Evolutionary conservation across 2,113 vertebrate species (phyloP).

Genomic region (Notarius quadriscutis): DNA sequence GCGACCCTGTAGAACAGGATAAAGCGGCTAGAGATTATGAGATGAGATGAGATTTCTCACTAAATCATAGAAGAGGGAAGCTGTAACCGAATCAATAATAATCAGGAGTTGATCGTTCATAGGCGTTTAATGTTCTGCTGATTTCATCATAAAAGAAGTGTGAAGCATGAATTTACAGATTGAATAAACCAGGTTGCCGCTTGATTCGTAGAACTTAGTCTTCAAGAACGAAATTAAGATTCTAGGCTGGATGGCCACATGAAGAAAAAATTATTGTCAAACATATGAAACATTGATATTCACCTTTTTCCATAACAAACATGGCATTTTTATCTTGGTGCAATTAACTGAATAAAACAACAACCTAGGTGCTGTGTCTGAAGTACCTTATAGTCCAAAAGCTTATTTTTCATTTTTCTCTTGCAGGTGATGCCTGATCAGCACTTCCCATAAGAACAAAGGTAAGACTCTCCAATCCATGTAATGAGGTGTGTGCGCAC

Average conservation of each 20-base stretch:
- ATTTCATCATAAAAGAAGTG: not conserved
- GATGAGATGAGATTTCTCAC: not conserved
- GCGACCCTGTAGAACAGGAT: no score
- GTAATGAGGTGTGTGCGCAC: not conserved
- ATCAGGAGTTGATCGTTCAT: not conserved
- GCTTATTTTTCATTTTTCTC: not conserved
- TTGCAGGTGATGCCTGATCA: slow-evolving; percentile 7
- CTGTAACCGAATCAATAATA: not conserved
- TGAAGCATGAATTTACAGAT: not conserved
- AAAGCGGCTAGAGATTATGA: not conserved
- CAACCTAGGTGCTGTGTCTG: not conserved
- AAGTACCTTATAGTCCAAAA: not conserved
- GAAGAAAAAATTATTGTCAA: not conserved
- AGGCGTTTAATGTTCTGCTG: not conserved
- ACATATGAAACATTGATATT: not conserved
- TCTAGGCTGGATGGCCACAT: not conserved
- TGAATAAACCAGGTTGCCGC: not conserved
- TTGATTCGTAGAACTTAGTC: not conserved
- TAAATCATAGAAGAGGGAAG: not conserved
- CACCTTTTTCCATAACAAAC: not conserved
- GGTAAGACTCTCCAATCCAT: not conserved
- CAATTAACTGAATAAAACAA: not conserved
- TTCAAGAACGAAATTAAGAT: not conserved
- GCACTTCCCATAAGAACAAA: slow-evolving; percentile 12
- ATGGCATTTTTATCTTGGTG: not conserved